Evolutionary conservation across 2,797 vertebrate species (phyloP).

Genomic region (Tiaroga cobitis): DNA sequence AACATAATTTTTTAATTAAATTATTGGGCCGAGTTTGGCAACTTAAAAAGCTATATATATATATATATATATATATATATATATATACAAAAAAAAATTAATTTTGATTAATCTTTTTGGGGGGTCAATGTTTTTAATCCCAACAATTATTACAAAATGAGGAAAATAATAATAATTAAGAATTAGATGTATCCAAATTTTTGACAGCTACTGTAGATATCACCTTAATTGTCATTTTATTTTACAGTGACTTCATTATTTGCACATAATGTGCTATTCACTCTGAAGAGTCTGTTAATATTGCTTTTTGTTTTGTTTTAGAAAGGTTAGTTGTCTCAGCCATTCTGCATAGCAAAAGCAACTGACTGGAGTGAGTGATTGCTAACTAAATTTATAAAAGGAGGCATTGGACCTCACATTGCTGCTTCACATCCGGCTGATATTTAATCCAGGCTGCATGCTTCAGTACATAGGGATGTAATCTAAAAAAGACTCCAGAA

Average conservation of each 20-base stretch:
- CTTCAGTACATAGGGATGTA: neutral
- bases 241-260: neutral
- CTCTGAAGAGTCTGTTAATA: neutral
- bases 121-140: neutral
- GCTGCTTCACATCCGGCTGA: neutral
- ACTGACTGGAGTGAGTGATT: neutral
- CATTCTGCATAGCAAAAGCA: conserved; percentile 11
- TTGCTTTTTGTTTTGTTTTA: neutral
- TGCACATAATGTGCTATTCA: neutral
- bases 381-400: neutral
- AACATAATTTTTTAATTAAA: neutral
- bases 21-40: neutral
- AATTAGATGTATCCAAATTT: neutral
- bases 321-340: neutral
- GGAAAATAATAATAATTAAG: neutral
- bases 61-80: neutral
- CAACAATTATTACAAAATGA: neutral
- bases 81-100: neutral
- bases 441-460: conserved; percentile 25
- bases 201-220: neutral
- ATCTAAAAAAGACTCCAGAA: conserved; percentile 1
- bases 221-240: neutral
- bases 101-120: neutral
- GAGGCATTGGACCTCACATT: neutral
- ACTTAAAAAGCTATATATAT: neutral